Evolutionary conservation across 2,888 invertebrate genomes (phyloP).

Genomic region (Spodoptera picta): DNA sequence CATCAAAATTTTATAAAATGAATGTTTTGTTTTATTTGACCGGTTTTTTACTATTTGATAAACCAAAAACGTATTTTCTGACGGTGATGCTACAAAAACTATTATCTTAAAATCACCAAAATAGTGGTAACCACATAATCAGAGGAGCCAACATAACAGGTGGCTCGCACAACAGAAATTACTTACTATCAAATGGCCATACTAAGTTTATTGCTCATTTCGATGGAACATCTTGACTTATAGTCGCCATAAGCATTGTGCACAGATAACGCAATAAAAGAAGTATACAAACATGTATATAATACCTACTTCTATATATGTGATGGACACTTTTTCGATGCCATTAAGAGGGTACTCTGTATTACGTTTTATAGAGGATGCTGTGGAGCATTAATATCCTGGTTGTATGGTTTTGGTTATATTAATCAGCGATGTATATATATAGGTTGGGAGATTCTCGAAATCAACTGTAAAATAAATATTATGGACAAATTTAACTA

Average conservation of each 20-base stretch:
- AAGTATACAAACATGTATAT: slow-evolving; percentile 13
- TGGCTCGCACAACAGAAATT: slow-evolving; percentile 57
- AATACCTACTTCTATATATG: slow-evolving; percentile 2
- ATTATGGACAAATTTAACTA: too few species aligned
- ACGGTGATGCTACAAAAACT: neutral
- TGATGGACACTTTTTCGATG: slow-evolving; percentile 25
- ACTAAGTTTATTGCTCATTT: slow-evolving; percentile 65
- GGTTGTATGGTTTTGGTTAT: too few species aligned
- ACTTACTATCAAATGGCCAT: slow-evolving; percentile 59
- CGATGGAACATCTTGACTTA: slow-evolving; percentile 61
- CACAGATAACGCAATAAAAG: slow-evolving; percentile 53
- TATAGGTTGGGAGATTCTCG: too few species aligned
- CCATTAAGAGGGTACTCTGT: slow-evolving; percentile 12
- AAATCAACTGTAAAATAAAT: too few species aligned
- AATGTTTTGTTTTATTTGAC: too few species aligned
- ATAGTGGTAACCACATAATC: slow-evolving; percentile 27
- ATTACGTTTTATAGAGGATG: slow-evolving; percentile 19
- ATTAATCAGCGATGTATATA: too few species aligned
- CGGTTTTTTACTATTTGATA: too few species aligned
- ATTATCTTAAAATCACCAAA: slow-evolving; percentile 7
- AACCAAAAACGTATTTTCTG: too few species aligned
- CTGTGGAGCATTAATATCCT: slow-evolving; percentile 1
- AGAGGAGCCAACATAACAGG: slow-evolving; percentile 60
- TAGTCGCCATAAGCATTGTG: slow-evolving; percentile 54
- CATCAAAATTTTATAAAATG: too few species aligned